Evolutionary conservation across 2,888 invertebrate genomes (phyloP), one percentile per base, ranked within the genome.

Genomic region (Carabus problematicus): DNA sequence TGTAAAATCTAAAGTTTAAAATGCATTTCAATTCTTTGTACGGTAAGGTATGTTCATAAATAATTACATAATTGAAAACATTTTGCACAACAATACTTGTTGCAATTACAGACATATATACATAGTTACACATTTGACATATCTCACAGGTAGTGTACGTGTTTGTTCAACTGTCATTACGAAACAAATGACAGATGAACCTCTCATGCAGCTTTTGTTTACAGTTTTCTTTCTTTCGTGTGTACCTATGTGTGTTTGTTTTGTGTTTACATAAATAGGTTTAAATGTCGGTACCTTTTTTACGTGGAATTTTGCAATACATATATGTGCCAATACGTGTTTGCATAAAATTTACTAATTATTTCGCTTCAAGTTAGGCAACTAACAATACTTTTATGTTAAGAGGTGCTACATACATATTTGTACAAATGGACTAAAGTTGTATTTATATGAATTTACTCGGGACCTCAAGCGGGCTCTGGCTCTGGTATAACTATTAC

Each of bases 151-250:
- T 58, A 29, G 29, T 29, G n/a, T 2, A 2, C 14, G 7, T 12
- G 45, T 9, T 18, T 11, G 8, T 19, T 55, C 29, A n/a, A 16
- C n/a, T n/a, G n/a, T 55, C 11, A 47, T 62, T 62, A 29, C 62
- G 62, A 62, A 62, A 62, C 62, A 49, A 62, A 42, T 40, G 39
- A 40, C 12, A 58, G 41, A 62, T 62, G 62, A 62, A 62, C 47
- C 62, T 62, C 62, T 62, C 47, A 45, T n/a, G 43, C 16, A 18
- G 43, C 45, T 61, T 45, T 62, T 62, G 39, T 49, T n/a, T 16
- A n/a, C 6, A 40, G 62, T 2, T 49, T 29, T 54, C 8, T n/a
- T 16, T 16, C 8, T 54, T 8, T 1, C 8, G 12, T 18, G 12
- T 14, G n/a, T 19, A 43, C 14, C 9, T 18, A 16, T 16, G 18